A percentile compares a stretch with the other conserved stretches of the same genome.
These are phyloP conservation scores for Metalampra italica DNA, from an alignment of 2,888 invertebrate genomes.

Conservation along the genomic window DNA sequence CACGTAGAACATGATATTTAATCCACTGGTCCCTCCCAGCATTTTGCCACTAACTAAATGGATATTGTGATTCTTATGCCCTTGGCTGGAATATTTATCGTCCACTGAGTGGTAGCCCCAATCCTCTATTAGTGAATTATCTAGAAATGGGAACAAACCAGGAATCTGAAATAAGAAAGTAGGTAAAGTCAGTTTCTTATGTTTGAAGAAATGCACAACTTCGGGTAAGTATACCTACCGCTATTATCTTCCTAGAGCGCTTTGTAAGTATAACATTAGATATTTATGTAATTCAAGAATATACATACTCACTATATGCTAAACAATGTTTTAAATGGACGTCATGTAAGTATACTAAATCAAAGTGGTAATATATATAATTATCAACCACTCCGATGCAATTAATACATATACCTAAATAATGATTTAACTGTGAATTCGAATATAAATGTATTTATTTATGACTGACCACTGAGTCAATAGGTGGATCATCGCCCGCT, in stretches of 20 bases:
- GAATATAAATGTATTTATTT: too few relatives aligned
- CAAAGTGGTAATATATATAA: too few relatives aligned
- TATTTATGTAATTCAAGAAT: too few relatives aligned
- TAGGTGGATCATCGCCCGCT: conserved; percentile 70
- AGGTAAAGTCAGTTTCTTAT: not conserved
- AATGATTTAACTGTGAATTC: too few relatives aligned
- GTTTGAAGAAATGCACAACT: not conserved
- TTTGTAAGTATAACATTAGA: too few relatives aligned
- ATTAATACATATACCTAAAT: too few relatives aligned
- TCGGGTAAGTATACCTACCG: too few relatives aligned
- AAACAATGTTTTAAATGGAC: too few relatives aligned
- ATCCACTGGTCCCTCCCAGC: conserved; percentile 79
- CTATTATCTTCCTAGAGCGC: too few relatives aligned
- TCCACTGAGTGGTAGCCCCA: conserved; percentile 75
- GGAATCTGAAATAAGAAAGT: conserved; percentile 24
- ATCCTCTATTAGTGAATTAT: conserved; percentile 51
- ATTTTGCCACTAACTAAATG: conserved; percentile 78
- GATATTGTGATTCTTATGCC: conserved; percentile 18
- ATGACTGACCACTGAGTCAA: conserved; percentile 21
- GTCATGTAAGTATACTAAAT: too few relatives aligned
- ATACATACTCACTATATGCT: too few relatives aligned
- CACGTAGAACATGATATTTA: conserved; percentile 81
- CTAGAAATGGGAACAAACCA: conserved; percentile 20
- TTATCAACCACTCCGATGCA: too few relatives aligned
- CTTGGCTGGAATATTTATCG: conserved; percentile 25